These are phyloP conservation scores for Conchocele bisecta DNA, from an alignment of 2,888 invertebrate genomes.

Conservation along the genomic window DNA sequence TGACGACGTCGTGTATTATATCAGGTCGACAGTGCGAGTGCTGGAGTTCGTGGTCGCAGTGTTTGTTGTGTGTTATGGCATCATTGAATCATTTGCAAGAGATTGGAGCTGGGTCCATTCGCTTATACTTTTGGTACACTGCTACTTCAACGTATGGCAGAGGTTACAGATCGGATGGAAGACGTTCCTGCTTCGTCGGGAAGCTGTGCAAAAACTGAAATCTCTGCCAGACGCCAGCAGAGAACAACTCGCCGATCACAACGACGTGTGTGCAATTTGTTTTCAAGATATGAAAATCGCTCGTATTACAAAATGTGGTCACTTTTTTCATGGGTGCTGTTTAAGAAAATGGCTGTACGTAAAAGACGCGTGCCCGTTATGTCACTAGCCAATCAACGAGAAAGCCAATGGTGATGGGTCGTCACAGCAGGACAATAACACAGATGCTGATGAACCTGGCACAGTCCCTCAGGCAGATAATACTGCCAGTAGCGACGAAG, in stretches of 20 bases:
- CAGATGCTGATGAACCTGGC: constrained; percentile 9
- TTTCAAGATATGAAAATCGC: constrained; percentile 83
- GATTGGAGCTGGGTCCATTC: constrained; percentile 84
- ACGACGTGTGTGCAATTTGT: constrained; percentile 85
- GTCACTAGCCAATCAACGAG: constrained; percentile 86
- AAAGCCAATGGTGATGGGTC: constrained; percentile 16
- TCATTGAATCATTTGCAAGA: constrained; percentile 82
- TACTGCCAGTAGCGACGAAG: too few relatives aligned
- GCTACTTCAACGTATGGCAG: constrained; percentile 85
- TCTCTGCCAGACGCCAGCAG: constrained; percentile 82
- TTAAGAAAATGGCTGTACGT: constrained; percentile 97
- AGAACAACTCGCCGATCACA: constrained; percentile 80
- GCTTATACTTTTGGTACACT: constrained; percentile 84
- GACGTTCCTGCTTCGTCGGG: constrained; percentile 83
- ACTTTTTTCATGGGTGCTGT: constrained; percentile 97
- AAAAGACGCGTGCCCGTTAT: constrained; percentile 95
- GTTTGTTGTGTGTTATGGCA: constrained; percentile 84
- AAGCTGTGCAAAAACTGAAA: constrained; percentile 84
- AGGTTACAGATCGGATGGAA: constrained; percentile 84
- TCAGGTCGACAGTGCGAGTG: constrained; percentile 83
- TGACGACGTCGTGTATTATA: constrained; percentile 84
- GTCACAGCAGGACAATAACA: not conserved
- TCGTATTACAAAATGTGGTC: constrained; percentile 87
- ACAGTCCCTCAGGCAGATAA: too few relatives aligned
- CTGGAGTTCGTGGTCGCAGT: constrained; percentile 85